Evolutionary conservation across 2,797 vertebrate genomes (phyloP), one percentile per base, ranked within the genome.

Genomic region (Arnoldichthys spilopterus): DNA sequence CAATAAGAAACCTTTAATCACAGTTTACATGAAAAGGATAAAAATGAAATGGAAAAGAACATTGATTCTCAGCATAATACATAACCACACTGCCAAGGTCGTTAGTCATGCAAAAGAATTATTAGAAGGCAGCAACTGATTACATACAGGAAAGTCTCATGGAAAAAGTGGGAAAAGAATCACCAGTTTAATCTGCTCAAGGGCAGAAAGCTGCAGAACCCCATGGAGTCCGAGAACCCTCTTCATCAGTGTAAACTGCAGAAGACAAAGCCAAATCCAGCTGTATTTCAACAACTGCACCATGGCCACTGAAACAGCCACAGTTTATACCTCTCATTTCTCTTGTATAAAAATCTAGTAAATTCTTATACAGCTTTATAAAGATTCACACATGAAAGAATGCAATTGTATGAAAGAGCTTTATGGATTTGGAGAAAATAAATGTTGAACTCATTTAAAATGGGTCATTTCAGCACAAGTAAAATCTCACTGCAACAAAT

Each of bases 111-210:
- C 69, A 64, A 32, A 72, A 22, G 47, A 58, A 64, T 72, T 26
- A 72, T 78, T 47, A 66, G 32, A 78, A 72, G 49, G 32, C 34
- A 66, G 34, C 40, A 66, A 49, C 3, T 47, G 59, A 78, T 58
- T 67, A 45, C 62, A 61, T 59, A 53, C 43, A 54, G 59, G 62
- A 72, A 32, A 66, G 37, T 56, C 47, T 37, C 59, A 56, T 72
- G 68, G 68, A 72, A 72, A 78, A 63, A 49, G 9, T 70, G 75
- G 15, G 13, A 70, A 72, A 72, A 79, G 22, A 61, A 69, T 28
- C 56, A 20, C 4, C 22, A 69, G 30, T 56, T 40, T 12, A n/a
- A 34, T 59, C 64, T 22, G 61, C 32, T 63, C 18, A 63, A 63
- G 56, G 15, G 37, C 56, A 62, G 13, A 43, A 30, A 67, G 45